phyloP scores from a whole-genome alignment of 2,113 vertebrate genomes.

The Tachysurus fulvidraco region DNA sequence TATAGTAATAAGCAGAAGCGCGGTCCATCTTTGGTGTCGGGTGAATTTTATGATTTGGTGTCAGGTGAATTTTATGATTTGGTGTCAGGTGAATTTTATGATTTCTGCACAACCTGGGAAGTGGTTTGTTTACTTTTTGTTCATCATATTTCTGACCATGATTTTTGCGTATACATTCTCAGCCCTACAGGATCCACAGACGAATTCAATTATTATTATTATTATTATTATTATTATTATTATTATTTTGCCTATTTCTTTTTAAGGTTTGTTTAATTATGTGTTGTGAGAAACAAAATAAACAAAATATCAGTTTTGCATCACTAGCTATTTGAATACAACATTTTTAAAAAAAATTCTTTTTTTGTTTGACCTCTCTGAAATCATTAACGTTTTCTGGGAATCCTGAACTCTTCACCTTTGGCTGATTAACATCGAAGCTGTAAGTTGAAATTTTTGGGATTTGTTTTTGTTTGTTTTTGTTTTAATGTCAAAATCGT shows the following conservation, averaged over 20 bases:
- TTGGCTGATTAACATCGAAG: not conserved
- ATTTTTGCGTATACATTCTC: not conserved
- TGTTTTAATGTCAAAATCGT: not conserved
- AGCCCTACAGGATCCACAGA: not conserved
- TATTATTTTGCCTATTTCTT: no score
- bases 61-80: not conserved
- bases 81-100: not conserved
- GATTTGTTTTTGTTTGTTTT: not conserved
- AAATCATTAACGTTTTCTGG: no score
- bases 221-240: no score
- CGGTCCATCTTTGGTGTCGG: not conserved
- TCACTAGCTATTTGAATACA: no score
- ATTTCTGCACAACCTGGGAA: not conserved
- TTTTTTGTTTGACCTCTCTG: no score
- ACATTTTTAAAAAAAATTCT: no score
- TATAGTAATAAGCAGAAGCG: not conserved
- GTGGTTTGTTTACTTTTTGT: not conserved
- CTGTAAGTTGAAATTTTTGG: not conserved
- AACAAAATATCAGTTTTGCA: not conserved
- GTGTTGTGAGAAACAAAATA: not conserved
- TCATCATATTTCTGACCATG: not conserved
- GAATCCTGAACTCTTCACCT: not conserved
- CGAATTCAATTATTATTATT: no score
- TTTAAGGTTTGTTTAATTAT: not conserved
- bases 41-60: not conserved